Evolutionary conservation across 2,888 invertebrate genomes (phyloP), one percentile per base, ranked within the genome.

Genomic region (Chymomyza amoena): DNA sequence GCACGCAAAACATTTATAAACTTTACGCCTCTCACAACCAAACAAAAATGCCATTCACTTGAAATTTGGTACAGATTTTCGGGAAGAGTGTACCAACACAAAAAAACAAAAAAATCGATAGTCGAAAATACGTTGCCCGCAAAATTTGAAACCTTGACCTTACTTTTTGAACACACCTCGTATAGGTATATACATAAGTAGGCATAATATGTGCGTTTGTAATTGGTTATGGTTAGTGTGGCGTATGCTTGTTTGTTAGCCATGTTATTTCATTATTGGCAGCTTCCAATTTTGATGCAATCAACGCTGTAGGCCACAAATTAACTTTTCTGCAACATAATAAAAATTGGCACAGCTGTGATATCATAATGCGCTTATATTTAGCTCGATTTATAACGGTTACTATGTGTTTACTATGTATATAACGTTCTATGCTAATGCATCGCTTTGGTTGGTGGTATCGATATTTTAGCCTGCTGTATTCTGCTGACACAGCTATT

Each of bases 241-340:
- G 59, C 59, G 65, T 68, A 68, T 78, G 61, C 75, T 59, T 65
- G 75, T 39, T 20, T 18, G 16, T 39, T 61, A 16, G 59, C 32
- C 15, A n/a, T 36, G 39, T 60, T 61, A 39, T 65, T 28, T 36
- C 61, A 39, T 28, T 56, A 64, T 68, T 64, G 67, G 36, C 68
- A 62, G 66, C 36, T 28, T n/a, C 32, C 32, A 25, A 45, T 45
- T 6, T 57, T 9, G 64, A 16, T 39, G 62, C 6, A 20, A 50
- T 51, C 51, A 25, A 25, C 16, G 10, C 39, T 45, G 6, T 54
- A 54, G 54, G 54, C 54, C n/a, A 18, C 54, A 54, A 54, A 54
- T 54, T 54, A 54, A 54, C 54, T 54, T 54, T 45, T 54, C n/a
- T n/a, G 54, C 54, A 13, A 54, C 54, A 16, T 54, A 54, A 54